Evolutionary conservation across 1,140 invertebrate genomes (phyloP).

Genomic region (Rhyacophila brunnea): DNA sequence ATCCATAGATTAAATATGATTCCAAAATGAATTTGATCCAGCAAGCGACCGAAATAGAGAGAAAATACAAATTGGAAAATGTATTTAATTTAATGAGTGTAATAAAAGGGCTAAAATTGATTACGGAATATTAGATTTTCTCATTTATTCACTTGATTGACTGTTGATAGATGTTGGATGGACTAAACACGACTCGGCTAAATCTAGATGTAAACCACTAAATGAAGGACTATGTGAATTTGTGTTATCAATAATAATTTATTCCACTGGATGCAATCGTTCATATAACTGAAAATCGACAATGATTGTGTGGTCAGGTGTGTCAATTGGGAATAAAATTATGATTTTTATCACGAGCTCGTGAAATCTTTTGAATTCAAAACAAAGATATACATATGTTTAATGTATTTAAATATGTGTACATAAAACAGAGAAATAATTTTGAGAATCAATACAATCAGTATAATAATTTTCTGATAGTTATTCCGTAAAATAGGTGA

Average conservation of each 20-base stretch:
- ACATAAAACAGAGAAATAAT: too few relatives aligned
- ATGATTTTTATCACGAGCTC: neutral
- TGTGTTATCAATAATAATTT: slow-evolving; percentile 4
- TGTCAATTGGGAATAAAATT: slow-evolving; percentile 1
- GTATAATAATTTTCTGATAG: too few relatives aligned
- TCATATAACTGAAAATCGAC: slow-evolving; percentile 2
- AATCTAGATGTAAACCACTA: slow-evolving; percentile 12
- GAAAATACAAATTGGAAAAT: too few relatives aligned
- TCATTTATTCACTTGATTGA: neutral
- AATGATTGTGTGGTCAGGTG: slow-evolving; percentile 8
- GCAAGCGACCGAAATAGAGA: too few relatives aligned
- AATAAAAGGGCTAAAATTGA: neutral
- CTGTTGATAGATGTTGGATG: slow-evolving; percentile 8
- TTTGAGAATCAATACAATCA: too few relatives aligned
- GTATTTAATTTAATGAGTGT: too few relatives aligned
- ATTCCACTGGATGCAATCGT: slow-evolving; percentile 18
- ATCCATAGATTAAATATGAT: too few relatives aligned
- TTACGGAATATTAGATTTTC: too few relatives aligned
- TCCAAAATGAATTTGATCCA: too few relatives aligned
- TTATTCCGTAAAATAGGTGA: too few relatives aligned
- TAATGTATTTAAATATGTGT: too few relatives aligned
- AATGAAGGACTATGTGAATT: slow-evolving; percentile 11
- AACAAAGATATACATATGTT: too few relatives aligned
- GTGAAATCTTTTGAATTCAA: neutral
- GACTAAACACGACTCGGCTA: slow-evolving; percentile 13